Conservation (phyloP, 2,888 invertebrate genomes). For the Platycheirus albimanus region DNA sequence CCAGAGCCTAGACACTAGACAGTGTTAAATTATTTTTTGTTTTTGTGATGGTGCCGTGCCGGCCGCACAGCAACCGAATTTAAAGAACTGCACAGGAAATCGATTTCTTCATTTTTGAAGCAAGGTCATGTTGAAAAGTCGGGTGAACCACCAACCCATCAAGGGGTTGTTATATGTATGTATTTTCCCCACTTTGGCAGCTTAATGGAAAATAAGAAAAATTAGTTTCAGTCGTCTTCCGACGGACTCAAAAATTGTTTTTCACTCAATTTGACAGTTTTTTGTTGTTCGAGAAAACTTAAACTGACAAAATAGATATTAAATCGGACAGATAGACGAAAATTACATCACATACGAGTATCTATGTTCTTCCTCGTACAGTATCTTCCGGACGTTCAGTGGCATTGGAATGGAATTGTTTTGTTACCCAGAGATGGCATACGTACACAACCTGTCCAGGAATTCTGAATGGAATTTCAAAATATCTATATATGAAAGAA, state of each 20-base stretch:
- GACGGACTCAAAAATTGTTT: constrained; percentile 75
- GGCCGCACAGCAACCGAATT: constrained; percentile 37
- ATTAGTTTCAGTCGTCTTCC: constrained; percentile 79
- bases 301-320: constrained; percentile 62
- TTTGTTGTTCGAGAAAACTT: constrained; percentile 5
- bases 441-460: background rate
- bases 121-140: constrained; percentile 64
- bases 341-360: constrained; percentile 68
- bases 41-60: background rate
- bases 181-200: constrained; percentile 42
- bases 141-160: constrained; percentile 1
- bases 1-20: no score
- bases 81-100: constrained; percentile 56
- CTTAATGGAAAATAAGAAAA: constrained; percentile 80
- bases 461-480: constrained; percentile 3
- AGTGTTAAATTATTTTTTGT: constrained; percentile 55
- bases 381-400: constrained; percentile 1
- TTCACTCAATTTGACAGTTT: constrained; percentile 67
- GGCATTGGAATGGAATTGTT: background rate
- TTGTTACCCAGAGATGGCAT: background rate
- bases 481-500: constrained; percentile 21
- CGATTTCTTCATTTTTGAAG: constrained; percentile 60
- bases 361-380: constrained; percentile 13
- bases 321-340: constrained; percentile 63
- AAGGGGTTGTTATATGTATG: background rate